Evolutionary conservation across 2,113 vertebrate species (phyloP).

Genomic region (Zingel zingel): DNA sequence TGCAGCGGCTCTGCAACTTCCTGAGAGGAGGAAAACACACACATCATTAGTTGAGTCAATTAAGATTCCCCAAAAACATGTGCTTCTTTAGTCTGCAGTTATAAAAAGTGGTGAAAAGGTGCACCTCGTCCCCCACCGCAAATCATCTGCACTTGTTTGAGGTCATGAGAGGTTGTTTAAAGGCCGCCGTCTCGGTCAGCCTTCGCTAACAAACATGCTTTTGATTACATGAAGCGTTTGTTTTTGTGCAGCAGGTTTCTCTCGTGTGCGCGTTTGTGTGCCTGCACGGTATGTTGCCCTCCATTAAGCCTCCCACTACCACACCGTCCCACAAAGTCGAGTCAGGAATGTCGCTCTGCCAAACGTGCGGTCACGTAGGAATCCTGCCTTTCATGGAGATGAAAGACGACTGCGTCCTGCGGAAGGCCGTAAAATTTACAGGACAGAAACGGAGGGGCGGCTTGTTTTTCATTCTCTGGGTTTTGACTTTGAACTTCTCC

Average conservation of each 20-base stretch:
- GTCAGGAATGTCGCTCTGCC: slow-evolving; percentile 21
- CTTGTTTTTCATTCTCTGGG: slow-evolving; percentile 58
- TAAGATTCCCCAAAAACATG: slow-evolving; percentile 25
- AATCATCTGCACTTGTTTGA: slow-evolving; percentile 48
- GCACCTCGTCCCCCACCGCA: slow-evolving; percentile 22
- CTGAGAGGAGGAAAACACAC: slow-evolving; percentile 75
- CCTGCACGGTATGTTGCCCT: slow-evolving; percentile 53
- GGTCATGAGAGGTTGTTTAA: slow-evolving; percentile 43
- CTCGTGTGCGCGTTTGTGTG: slow-evolving; percentile 27
- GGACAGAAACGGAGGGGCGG: slow-evolving; percentile 28
- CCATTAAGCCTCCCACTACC: slow-evolving; percentile 58
- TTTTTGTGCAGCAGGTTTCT: slow-evolving; percentile 28
- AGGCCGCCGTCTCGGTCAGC: slow-evolving; percentile 18
- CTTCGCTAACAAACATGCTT: slow-evolving; percentile 42
- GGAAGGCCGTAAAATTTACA: slow-evolving; percentile 64
- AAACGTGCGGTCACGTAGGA: not conserved
- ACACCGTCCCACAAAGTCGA: slow-evolving; percentile 8
- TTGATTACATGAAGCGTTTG: slow-evolving; percentile 30
- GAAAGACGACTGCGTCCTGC: slow-evolving; percentile 62
- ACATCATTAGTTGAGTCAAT: slow-evolving; percentile 45
- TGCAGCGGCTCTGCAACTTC: slow-evolving; percentile 97
- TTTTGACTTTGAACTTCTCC: slow-evolving; percentile 70
- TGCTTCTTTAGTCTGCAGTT: slow-evolving; percentile 30
- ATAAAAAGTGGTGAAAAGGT: slow-evolving; percentile 56
- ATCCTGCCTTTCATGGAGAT: slow-evolving; percentile 52